Base-by-base conservation (phyloP, 2,113 vertebrate species). In the Pardalotus punctatus region DNA sequence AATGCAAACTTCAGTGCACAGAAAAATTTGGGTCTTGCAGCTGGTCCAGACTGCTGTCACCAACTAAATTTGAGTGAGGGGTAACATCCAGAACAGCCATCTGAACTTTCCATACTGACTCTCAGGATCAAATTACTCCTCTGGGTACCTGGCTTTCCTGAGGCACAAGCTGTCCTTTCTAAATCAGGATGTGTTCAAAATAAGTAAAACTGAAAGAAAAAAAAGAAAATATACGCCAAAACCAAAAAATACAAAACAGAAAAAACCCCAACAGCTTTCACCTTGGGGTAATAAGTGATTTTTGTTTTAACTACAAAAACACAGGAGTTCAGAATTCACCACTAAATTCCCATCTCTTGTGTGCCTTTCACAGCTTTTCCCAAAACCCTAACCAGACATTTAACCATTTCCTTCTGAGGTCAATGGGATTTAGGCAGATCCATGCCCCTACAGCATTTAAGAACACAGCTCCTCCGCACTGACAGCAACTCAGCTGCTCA, bases 401-500 rank as follows among this genome's bases (percentile, higher is more conserved):
- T 65, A 77, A 48, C 25, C 21, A 62, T 25, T 51, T 78, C 51
- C 51, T 58, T 21, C 21, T 31, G 57, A 62, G 69, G 38, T 71
- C 56, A n/a, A 0, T 48, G 27, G 40, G 38, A 66, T 91, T 89
- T 79, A 56, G 65, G 58, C 42, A 87, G 47, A 84, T 53, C 40
- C 7, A 1, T 1, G 1, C 8, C 43, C 16, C 10, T 10, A 6
- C 36, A 86, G 61, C 40, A 36, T 1, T 14, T 11, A 69, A 67
- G 36, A 90, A 7, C 69, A 33, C 65, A 85, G 47, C 29, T 84
- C 29, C 70, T 62, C 51, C 23, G 27, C 28, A 23, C 79, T 12
- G 50, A 50, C 48, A 79, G 48, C 51, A 54, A 16, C 71, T 73
- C 89, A 70, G 79, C 72, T 85, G 66, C 56, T 92, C 86, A 67